These are phyloP conservation scores for Boloria euphrosyne DNA, from an alignment of 2,888 invertebrate species.

Conservation along the genomic window DNA sequence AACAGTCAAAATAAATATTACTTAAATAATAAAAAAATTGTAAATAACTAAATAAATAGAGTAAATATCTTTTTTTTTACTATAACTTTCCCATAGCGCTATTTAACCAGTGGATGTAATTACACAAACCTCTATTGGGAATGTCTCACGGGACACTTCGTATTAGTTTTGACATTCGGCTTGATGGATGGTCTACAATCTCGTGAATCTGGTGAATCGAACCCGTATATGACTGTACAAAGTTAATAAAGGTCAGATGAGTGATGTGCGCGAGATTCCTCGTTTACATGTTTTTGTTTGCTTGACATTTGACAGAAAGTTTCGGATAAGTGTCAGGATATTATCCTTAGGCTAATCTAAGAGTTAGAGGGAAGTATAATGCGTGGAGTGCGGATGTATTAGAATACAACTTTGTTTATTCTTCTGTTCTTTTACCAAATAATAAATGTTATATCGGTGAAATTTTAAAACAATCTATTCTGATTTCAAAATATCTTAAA, in stretches of 20 bases:
- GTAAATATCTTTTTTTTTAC: not conserved
- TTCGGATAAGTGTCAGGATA: no score
- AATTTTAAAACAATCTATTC: no score
- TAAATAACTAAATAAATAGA: not conserved
- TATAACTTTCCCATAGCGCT: not conserved
- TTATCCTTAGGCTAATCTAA: no score
- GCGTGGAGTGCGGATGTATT: no score
- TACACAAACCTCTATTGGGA: slow-evolving; percentile 65
- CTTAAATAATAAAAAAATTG: no score
- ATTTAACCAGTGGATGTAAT: slow-evolving; percentile 9
- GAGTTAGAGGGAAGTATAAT: no score
- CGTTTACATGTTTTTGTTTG: slow-evolving; percentile 1
- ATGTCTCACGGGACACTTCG: slow-evolving; percentile 77
- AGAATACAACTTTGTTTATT: no score
- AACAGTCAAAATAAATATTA: no score
- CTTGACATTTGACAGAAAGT: slow-evolving; percentile 6
- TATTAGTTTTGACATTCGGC: slow-evolving; percentile 82
- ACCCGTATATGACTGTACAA: slow-evolving; percentile 63
- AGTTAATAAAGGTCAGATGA: slow-evolving; percentile 39
- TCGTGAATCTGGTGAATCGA: slow-evolving; percentile 62
- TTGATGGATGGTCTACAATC: slow-evolving; percentile 81
- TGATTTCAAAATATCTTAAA: no score
- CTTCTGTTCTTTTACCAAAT: no score
- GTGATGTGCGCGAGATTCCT: slow-evolving; percentile 16
- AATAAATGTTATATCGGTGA: no score